These are phyloP conservation scores for Drosophila cognata DNA, from an alignment of 2,888 invertebrate species.

Conservation along the genomic window DNA sequence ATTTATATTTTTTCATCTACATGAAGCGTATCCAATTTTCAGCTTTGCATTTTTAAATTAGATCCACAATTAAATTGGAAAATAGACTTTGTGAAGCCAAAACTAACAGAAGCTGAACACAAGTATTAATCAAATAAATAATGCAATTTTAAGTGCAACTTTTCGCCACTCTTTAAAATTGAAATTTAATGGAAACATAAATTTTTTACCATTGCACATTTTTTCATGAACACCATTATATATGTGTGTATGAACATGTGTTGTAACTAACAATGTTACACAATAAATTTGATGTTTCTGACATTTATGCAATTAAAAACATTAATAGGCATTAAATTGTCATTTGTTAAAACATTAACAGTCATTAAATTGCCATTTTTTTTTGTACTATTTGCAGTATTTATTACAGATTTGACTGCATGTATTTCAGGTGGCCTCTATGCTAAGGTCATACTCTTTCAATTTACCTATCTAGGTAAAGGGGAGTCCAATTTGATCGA, in stretches of 20 bases:
- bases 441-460: background rate
- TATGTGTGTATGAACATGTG: background rate
- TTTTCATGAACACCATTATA: background rate
- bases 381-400: background rate
- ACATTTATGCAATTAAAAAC: conserved; percentile 2
- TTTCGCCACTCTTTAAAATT: background rate
- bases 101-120: background rate
- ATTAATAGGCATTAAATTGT: background rate
- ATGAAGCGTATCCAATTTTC: background rate
- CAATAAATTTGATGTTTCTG: background rate
- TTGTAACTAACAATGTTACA: background rate
- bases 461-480: background rate
- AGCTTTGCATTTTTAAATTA: conserved; percentile 5
- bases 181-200: background rate
- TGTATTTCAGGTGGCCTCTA: background rate
- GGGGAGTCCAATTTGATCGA: conserved; percentile 14
- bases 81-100: background rate
- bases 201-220: background rate
- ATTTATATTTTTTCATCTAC: conserved; percentile 5
- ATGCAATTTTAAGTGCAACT: background rate
- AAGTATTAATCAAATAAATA: background rate
- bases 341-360: background rate
- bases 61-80: background rate
- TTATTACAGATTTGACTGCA: background rate
- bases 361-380: background rate